Evolutionary conservation across 1,140 invertebrate species (phyloP).

Genomic region (Ips nitidus): DNA sequence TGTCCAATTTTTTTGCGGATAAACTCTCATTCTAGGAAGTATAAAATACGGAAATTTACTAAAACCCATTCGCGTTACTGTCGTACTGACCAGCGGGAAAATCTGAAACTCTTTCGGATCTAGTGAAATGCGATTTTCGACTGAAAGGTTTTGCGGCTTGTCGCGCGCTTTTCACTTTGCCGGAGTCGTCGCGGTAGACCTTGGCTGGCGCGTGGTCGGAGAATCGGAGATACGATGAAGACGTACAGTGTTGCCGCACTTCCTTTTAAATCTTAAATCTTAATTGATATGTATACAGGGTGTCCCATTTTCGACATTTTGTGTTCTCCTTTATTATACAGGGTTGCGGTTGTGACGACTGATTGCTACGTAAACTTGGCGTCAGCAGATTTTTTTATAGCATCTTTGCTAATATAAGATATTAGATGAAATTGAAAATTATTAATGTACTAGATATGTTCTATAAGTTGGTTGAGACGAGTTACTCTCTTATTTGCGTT

Average conservation of each 20-base stretch:
- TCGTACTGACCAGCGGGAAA: neutral
- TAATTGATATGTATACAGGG: too few relatives aligned
- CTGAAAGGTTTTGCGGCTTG: slow-evolving; percentile 14
- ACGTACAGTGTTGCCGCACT: slow-evolving; percentile 7
- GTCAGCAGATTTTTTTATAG: too few relatives aligned
- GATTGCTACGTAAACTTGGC: too few relatives aligned
- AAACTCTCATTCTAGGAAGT: slow-evolving; percentile 15
- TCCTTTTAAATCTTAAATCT: neutral
- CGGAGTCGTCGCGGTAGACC: neutral
- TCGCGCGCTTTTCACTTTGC: slow-evolving; percentile 17
- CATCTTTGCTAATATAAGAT: too few relatives aligned
- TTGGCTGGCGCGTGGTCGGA: slow-evolving; percentile 7
- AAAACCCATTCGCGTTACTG: slow-evolving; percentile 18
- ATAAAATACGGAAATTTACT: neutral
- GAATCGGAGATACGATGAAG: neutral
- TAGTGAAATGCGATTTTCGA: slow-evolving; percentile 17
- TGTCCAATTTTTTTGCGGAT: slow-evolving; percentile 7
- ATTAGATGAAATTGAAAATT: too few relatives aligned
- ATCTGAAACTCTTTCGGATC: slow-evolving; percentile 2
- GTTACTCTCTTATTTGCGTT: too few relatives aligned
- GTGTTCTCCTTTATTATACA: too few relatives aligned
- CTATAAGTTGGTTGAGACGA: too few relatives aligned
- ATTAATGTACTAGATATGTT: too few relatives aligned
- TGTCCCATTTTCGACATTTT: too few relatives aligned
- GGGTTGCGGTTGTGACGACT: too few relatives aligned